phyloP scores from a whole-genome alignment of 2,797 vertebrate genomes.

The Parauchenoglanis punctatus region DNA sequence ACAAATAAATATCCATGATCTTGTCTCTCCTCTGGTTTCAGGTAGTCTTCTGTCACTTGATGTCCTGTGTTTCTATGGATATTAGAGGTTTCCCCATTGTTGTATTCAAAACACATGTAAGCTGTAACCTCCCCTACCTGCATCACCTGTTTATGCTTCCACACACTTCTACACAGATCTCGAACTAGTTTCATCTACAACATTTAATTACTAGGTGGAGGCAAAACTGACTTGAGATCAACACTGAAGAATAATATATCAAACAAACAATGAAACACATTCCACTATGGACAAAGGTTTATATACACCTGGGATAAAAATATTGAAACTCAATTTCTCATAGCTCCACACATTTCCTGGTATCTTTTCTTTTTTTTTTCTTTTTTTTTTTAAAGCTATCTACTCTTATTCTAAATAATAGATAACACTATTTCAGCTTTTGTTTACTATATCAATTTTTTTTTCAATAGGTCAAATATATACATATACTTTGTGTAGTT shows the following conservation, averaged over 20 bases:
- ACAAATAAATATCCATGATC: constrained; percentile 20
- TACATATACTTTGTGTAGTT: too few species aligned
- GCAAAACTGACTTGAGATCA: neutral
- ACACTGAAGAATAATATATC: neutral
- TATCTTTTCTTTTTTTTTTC: neutral
- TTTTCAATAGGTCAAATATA: too few species aligned
- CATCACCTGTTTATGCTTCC: neutral
- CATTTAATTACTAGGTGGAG: neutral
- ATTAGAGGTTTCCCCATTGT: too few species aligned
- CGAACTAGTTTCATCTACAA: neutral
- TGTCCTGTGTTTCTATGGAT: neutral
- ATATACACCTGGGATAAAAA: neutral
- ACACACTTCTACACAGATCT: neutral
- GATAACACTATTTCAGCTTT: neutral
- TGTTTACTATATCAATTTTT: too few species aligned
- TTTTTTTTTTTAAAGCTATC: too few species aligned
- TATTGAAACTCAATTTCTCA: neutral
- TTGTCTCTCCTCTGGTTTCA: neutral
- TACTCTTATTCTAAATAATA: too few species aligned
- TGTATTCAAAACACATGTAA: neutral
- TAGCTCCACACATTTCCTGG: neutral
- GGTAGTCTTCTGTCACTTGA: too few species aligned
- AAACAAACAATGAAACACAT: neutral
- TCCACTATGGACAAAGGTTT: neutral
- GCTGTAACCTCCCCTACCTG: neutral